Conservation (phyloP, 2,797 vertebrate genomes). For the Austrolebias charrua region DNA sequence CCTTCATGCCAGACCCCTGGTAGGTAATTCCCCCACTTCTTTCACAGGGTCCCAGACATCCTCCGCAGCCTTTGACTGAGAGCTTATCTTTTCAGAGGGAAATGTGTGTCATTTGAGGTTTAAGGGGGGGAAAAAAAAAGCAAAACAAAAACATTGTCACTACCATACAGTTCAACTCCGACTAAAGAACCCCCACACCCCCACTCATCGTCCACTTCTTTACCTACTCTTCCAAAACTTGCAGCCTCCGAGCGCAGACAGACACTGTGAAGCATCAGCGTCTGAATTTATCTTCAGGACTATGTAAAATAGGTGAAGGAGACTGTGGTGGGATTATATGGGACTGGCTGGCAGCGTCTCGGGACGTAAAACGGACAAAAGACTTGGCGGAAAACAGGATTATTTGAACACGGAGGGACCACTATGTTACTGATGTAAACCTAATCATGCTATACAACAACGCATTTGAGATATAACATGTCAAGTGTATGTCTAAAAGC, state of each 20-base stretch:
- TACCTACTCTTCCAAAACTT: slow-evolving; percentile 51
- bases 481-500: not conserved
- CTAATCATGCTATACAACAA: slow-evolving; percentile 30
- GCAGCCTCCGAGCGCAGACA: slow-evolving; percentile 52
- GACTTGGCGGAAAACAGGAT: slow-evolving; percentile 70
- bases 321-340: slow-evolving; percentile 72
- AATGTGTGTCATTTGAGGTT: slow-evolving; percentile 78
- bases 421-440: slow-evolving; percentile 39
- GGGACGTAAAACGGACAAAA: slow-evolving; percentile 70
- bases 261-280: slow-evolving; percentile 65
- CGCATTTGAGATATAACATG: not conserved
- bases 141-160: slow-evolving; percentile 79
- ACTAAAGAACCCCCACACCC: slow-evolving; percentile 7
- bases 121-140: slow-evolving; percentile 73
- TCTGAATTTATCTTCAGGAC: slow-evolving; percentile 71
- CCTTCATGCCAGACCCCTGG: slow-evolving; percentile 72
- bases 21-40: slow-evolving; percentile 79
- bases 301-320: slow-evolving; percentile 72
- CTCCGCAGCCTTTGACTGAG: slow-evolving; percentile 76
- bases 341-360: slow-evolving; percentile 68
- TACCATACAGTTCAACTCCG: slow-evolving; percentile 51
- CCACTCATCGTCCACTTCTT: slow-evolving; percentile 29
- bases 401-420: slow-evolving; percentile 58
- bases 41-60: slow-evolving; percentile 80
- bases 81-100: slow-evolving; percentile 80